A percentile compares a stretch with the other conserved stretches of the same genome.
phyloP scores from a whole-genome alignment of 2,113 vertebrate species.

The Pagrus major region DNA sequence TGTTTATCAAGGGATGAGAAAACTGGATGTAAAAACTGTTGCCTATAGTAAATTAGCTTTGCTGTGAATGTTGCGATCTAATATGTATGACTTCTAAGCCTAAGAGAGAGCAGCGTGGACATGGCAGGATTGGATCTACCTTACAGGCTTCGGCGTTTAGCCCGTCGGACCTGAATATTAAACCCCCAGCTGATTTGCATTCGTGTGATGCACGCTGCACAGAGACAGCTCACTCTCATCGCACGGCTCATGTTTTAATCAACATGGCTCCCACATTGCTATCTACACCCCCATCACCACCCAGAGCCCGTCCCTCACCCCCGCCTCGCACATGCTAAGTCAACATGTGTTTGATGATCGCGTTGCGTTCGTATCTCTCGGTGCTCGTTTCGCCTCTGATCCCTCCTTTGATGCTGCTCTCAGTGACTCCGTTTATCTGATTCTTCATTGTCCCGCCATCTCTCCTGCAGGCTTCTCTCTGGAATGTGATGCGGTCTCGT shows the following conservation, averaged over 20 bases:
- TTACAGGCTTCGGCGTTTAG: slow-evolving; percentile 43
- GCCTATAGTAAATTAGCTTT: slow-evolving; percentile 37
- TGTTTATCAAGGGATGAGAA: slow-evolving; percentile 45
- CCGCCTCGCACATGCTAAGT: slow-evolving; percentile 26
- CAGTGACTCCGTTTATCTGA: slow-evolving; percentile 32
- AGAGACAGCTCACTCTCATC: slow-evolving; percentile 49
- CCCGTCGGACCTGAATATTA: slow-evolving; percentile 74
- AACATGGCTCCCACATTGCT: slow-evolving; percentile 35
- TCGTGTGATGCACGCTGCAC: slow-evolving; percentile 59
- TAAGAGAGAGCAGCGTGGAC: slow-evolving; percentile 24
- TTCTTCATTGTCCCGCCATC: slow-evolving; percentile 41
- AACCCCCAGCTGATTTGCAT: slow-evolving; percentile 76
- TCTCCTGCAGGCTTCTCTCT: slow-evolving; percentile 40
- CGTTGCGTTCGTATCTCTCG: slow-evolving; percentile 9
- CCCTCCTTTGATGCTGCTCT: slow-evolving; percentile 51
- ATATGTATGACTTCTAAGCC: slow-evolving; percentile 35
- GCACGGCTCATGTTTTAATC: slow-evolving; percentile 76
- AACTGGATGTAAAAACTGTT: slow-evolving; percentile 36
- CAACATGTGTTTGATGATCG: slow-evolving; percentile 55
- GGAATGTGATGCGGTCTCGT: slow-evolving; percentile 45
- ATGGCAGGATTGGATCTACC: slow-evolving; percentile 23
- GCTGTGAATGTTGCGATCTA: slow-evolving; percentile 34
- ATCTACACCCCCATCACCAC: slow-evolving; percentile 36
- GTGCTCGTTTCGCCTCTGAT: slow-evolving; percentile 7
- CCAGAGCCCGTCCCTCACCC: neutral